Conservation (phyloP, 37 sponge, comb jelly and placozoan genomes). For the Theonella swinhoei region DNA sequence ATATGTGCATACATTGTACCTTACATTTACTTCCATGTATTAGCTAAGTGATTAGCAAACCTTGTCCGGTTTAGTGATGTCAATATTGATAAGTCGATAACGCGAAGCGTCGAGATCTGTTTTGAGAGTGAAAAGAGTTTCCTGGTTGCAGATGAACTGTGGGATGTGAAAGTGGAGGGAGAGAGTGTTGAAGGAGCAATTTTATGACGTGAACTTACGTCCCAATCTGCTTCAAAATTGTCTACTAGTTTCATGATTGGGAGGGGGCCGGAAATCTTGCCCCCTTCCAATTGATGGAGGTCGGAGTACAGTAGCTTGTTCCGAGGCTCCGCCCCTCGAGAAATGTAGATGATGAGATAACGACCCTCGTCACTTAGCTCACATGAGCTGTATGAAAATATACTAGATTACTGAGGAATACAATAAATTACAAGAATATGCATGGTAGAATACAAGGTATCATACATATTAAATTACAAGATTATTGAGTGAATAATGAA, state of each 20-base stretch:
- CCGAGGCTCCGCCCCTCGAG: constrained; percentile 79
- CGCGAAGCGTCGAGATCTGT: constrained; percentile 82
- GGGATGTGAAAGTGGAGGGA: background rate
- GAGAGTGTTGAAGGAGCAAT: background rate
- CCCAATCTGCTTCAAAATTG: constrained; percentile 91
- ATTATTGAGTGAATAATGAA: background rate
- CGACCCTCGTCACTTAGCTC: constrained; percentile 86
- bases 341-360: constrained; percentile 69
- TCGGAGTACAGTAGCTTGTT: constrained; percentile 86
- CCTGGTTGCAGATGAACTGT: constrained; percentile 86
- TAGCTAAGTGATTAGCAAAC: constrained; percentile 57
- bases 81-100: constrained; percentile 80
- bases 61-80: constrained; percentile 75
- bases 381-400: constrained; percentile 41
- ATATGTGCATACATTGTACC: background rate
- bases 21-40: too few species aligned
- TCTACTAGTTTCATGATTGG: constrained; percentile 77
- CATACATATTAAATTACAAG: background rate
- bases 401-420: too few species aligned
- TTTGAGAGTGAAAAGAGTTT: constrained; percentile 65
- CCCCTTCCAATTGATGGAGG: constrained; percentile 44
- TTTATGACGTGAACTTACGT: constrained; percentile 51
- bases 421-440: background rate
- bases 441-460: background rate
- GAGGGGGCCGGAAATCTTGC: constrained; percentile 51